Base-by-base conservation (phyloP, 2,888 invertebrate genomes). In the Miltochrista miniata region DNA sequence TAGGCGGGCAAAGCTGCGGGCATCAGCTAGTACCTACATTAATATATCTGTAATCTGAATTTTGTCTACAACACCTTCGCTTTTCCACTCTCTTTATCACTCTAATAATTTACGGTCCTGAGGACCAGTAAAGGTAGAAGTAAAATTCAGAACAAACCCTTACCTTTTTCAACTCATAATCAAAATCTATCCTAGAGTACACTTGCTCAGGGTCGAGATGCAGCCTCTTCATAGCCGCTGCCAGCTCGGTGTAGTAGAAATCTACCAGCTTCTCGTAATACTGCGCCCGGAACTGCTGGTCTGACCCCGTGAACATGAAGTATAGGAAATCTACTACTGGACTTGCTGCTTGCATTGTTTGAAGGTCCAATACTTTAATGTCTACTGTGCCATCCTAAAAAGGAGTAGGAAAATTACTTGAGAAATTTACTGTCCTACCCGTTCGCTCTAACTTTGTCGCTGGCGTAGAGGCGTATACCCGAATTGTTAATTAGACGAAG, bases 251-350 rank as follows among this genome's bases (percentile, higher is more conserved):
- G 48, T 76, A 73, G 67, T 79, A 79, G 31, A 71, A 66, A 11
- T 66, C 67, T 1, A 76, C 29, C 0, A 76, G 64, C 15, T 47
- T 51, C 1, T 61, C 43, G 59, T 67, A 73, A 63, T 77, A 50
- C 10, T 65, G 39, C n/a, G 54, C 62, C 0, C 85, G 64, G 72
- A 87, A 83, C 51, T 71, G 54, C 35, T 72, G 72, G 54, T 84
- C 85, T 0, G 84, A 72, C 24, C 83, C 77, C 7, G 76, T 58
- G 60, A 79, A 75, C 36, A 85, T 72, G 55, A 85, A 78, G 70
- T 83, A 83, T 13, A 84, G 47, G 11, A 87, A 71, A 56, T 87
- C 85, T 0, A 66, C 49, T 5, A 74, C 59, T 0, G 74, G 74
- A 29, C 74, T 67, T 4, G 78, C 79, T 0, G 70, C 64, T 45